Evolutionary conservation across 2,888 invertebrate species (phyloP).

Genomic region (Teinopalpus imperialis): DNA sequence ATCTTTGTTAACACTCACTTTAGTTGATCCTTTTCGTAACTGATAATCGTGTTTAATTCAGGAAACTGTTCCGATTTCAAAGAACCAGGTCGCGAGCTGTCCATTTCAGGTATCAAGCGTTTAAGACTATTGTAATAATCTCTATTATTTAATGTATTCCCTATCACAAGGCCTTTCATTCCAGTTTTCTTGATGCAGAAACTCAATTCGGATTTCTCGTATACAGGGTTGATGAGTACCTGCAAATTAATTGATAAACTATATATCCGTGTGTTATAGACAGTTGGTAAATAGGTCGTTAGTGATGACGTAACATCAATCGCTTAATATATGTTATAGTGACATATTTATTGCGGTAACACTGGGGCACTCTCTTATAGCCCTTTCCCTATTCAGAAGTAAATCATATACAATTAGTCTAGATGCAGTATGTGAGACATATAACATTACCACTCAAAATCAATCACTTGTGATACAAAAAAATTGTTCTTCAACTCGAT

Average conservation of each 20-base stretch:
- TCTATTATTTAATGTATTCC: conserved; percentile 83
- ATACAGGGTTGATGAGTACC: conserved; percentile 91
- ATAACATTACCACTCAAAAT: too few species aligned
- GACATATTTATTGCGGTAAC: too few species aligned
- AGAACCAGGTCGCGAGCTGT: conserved; percentile 60
- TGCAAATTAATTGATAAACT: conserved; percentile 53
- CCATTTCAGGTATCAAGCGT: conserved; percentile 82
- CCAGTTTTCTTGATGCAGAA: conserved; percentile 88
- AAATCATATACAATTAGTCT: too few species aligned
- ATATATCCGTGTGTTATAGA: too few species aligned
- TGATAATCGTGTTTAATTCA: conserved; percentile 79
- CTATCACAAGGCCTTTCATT: conserved; percentile 85
- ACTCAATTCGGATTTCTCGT: conserved; percentile 86
- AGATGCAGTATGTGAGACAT: too few species aligned
- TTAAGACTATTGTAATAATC: conserved; percentile 85
- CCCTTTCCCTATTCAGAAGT: too few species aligned
- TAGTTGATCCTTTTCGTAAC: conserved; percentile 71
- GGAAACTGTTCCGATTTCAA: conserved; percentile 74
- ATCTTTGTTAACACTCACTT: conserved; percentile 74
- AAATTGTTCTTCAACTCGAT: too few species aligned
- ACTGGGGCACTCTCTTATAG: too few species aligned
- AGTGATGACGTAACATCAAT: too few species aligned
- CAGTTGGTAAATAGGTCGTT: too few species aligned
- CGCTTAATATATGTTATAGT: too few species aligned
- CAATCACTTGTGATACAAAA: too few species aligned